Conservation (phyloP, 2,797 vertebrate species). For the Austrolebias charrua region DNA sequence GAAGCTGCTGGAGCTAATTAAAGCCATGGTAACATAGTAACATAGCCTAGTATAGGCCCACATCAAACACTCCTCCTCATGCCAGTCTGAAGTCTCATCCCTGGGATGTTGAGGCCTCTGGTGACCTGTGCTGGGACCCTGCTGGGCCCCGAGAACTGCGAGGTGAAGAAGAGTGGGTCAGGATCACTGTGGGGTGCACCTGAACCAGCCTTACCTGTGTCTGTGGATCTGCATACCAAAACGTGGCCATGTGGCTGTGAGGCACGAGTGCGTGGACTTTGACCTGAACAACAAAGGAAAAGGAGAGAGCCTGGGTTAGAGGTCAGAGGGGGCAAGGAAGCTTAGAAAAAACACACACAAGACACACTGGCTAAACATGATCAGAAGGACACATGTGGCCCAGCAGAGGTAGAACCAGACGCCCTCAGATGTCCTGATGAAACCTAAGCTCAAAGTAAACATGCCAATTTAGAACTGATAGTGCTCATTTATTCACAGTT, state of each 20-base stretch:
- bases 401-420: constrained; percentile 69
- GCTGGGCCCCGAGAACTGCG: constrained; percentile 72
- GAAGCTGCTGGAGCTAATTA: constrained; percentile 90
- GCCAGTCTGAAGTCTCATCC: constrained; percentile 78
- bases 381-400: constrained; percentile 70
- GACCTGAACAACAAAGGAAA: constrained; percentile 79
- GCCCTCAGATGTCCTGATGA: constrained; percentile 56
- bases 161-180: constrained; percentile 59
- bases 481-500: constrained; percentile 30
- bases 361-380: constrained; percentile 70
- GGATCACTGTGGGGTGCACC: constrained; percentile 73
- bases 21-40: constrained; percentile 83
- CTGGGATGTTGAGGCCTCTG: constrained; percentile 65
- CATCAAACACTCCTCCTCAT: constrained; percentile 82
- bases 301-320: constrained; percentile 72
- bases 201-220: constrained; percentile 79
- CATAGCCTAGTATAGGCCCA: constrained; percentile 69
- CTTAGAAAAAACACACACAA: constrained; percentile 72
- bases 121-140: constrained; percentile 74
- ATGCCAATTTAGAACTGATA: constrained; percentile 37
- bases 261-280: constrained; percentile 64
- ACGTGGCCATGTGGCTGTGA: constrained; percentile 59
- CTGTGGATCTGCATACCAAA: constrained; percentile 73
- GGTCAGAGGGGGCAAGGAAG: constrained; percentile 68
- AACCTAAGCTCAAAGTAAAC: constrained; percentile 62